Conservation (phyloP, 1,140 invertebrate species). For the Lerema accius region DNA sequence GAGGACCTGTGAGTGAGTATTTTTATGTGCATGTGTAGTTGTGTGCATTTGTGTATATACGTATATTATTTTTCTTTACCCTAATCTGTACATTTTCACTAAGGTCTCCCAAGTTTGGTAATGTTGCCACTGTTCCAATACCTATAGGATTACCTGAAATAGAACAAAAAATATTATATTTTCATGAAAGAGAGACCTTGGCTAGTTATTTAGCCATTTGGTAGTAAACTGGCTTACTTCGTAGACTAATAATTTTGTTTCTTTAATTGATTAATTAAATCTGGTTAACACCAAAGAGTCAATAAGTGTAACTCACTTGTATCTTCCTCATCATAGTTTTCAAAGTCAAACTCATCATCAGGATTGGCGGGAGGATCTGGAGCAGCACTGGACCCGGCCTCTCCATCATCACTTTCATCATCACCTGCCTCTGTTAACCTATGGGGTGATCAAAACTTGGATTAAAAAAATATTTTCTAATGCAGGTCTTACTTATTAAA, state of each 20-base stretch:
- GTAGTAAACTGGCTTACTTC: too few relatives aligned
- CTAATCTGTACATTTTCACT: slow-evolving; percentile 77
- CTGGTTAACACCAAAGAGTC: too few relatives aligned
- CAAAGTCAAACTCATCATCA: slow-evolving; percentile 89
- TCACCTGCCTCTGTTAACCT: slow-evolving; percentile 79
- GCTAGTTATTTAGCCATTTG: too few relatives aligned
- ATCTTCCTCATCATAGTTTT: slow-evolving; percentile 88
- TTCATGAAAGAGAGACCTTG: too few relatives aligned
- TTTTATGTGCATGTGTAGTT: not conserved
- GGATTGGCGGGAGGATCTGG: slow-evolving; percentile 73
- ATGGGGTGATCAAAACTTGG: not conserved
- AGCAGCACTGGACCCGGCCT: slow-evolving; percentile 54
- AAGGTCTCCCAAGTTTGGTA: slow-evolving; percentile 76
- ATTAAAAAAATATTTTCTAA: too few relatives aligned
- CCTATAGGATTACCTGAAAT: slow-evolving; percentile 72
- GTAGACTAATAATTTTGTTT: too few relatives aligned
- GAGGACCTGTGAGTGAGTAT: not conserved
- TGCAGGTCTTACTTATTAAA: too few relatives aligned
- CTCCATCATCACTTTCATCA: slow-evolving; percentile 78
- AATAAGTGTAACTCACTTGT: slow-evolving; percentile 68
- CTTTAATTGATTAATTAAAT: too few relatives aligned
- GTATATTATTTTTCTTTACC: slow-evolving; percentile 53
- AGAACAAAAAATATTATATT: slow-evolving; percentile 27
- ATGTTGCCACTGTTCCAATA: slow-evolving; percentile 74
- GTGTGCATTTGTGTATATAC: not conserved